These are phyloP conservation scores for Drosophila mulleri DNA, from an alignment of 2,888 invertebrate genomes.

Conservation along the genomic window DNA sequence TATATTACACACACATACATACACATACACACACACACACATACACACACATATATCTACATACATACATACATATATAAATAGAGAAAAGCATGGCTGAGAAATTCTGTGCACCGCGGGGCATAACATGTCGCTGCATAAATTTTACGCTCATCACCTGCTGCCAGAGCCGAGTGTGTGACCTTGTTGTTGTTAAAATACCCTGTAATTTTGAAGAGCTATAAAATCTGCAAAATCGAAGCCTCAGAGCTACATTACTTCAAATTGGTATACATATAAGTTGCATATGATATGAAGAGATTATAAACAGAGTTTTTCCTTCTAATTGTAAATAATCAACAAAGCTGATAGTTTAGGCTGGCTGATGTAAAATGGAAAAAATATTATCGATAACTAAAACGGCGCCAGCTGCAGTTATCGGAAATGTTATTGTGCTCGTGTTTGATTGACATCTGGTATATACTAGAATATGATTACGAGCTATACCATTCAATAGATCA, in stretches of 20 bases:
- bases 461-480: too few species aligned
- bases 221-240: neutral
- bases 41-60: neutral
- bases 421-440: neutral
- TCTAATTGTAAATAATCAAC: too few species aligned
- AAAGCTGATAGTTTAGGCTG: too few species aligned
- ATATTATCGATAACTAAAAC: too few species aligned
- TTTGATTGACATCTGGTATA: too few species aligned
- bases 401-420: neutral
- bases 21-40: neutral
- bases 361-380: too few species aligned
- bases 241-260: neutral
- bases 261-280: too few species aligned
- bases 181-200: constrained; percentile 62
- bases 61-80: neutral
- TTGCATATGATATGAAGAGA: too few species aligned
- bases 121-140: constrained; percentile 79
- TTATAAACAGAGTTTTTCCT: too few species aligned
- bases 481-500: too few species aligned
- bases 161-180: constrained; percentile 41
- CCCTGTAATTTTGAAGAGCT: constrained; percentile 9
- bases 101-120: constrained; percentile 31
- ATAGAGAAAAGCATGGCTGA: constrained; percentile 29
- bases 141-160: constrained; percentile 80
- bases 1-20: neutral